These are phyloP conservation scores for Halcyon leucocephala DNA, from an alignment of 2,797 vertebrate genomes.

Conservation along the genomic window DNA sequence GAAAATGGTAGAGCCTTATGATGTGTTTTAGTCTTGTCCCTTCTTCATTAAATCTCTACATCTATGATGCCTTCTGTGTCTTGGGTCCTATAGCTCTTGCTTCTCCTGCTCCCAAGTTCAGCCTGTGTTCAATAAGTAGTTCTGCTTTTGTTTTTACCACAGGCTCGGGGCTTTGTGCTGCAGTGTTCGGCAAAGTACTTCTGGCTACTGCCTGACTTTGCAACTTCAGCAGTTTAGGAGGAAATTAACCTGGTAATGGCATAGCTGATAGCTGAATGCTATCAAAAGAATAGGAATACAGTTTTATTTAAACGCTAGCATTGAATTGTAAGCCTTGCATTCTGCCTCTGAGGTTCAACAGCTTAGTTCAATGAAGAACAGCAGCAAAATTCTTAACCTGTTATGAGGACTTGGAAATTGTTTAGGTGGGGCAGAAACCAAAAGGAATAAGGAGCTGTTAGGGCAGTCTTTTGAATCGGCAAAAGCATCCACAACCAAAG, in stretches of 20 bases:
- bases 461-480: too few relatives aligned
- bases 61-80: not conserved
- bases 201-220: not conserved
- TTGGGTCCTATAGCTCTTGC: not conserved
- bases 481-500: too few relatives aligned
- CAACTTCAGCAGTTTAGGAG: not conserved
- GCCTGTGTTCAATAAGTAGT: accelerated
- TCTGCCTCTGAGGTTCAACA: not conserved
- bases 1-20: not conserved
- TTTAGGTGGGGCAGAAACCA: not conserved
- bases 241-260: not conserved
- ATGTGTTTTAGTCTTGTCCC: not conserved
- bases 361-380: not conserved
- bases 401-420: not conserved
- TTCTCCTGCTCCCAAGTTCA: not conserved
- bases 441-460: not conserved
- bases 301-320: not conserved
- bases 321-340: not conserved
- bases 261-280: not conserved
- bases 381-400: not conserved
- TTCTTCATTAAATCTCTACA: not conserved
- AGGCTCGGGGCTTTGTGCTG: not conserved
- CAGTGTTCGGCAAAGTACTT: not conserved
- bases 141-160: not conserved
- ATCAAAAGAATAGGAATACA: not conserved